phyloP scores from a whole-genome alignment of 2,797 vertebrate species.

The Centropyge bicolor region DNA sequence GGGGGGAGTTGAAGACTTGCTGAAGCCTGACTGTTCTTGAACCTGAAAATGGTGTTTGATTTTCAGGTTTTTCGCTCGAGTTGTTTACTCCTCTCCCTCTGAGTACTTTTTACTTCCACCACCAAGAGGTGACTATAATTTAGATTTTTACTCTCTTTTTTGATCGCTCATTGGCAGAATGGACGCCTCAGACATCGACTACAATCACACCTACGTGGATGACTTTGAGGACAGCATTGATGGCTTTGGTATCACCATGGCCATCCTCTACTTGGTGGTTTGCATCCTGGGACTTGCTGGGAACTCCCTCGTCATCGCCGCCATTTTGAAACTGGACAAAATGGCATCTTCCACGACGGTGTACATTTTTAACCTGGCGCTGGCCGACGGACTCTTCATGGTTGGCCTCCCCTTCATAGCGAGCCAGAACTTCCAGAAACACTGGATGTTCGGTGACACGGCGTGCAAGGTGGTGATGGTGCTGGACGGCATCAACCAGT shows the following conservation, averaged over 20 bases:
- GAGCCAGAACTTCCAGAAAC: conserved; percentile 81
- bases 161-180: conserved; percentile 53
- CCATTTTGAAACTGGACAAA: conserved; percentile 83
- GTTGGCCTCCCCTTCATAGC: conserved; percentile 85
- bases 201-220: conserved; percentile 60
- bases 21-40: conserved; percentile 29
- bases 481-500: conserved; percentile 88
- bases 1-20: conserved; percentile 28
- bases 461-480: conserved; percentile 85
- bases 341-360: conserved; percentile 84
- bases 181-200: conserved; percentile 63
- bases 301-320: conserved; percentile 80
- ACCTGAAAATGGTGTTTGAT: conserved; percentile 37
- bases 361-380: conserved; percentile 86
- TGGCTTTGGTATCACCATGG: conserved; percentile 76
- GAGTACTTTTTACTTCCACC: conserved; percentile 26
- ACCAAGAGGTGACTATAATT: conserved; percentile 20
- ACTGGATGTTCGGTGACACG: conserved; percentile 82
- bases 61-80: conserved; percentile 12
- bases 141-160: background rate
- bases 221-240: conserved; percentile 30
- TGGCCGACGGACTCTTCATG: conserved; percentile 88
- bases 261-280: conserved; percentile 79
- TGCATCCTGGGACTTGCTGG: conserved; percentile 82
- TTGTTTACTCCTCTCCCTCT: conserved; percentile 24